phyloP scores from a whole-genome alignment of 2,888 invertebrate species.

The Coenonympha arcania region DNA sequence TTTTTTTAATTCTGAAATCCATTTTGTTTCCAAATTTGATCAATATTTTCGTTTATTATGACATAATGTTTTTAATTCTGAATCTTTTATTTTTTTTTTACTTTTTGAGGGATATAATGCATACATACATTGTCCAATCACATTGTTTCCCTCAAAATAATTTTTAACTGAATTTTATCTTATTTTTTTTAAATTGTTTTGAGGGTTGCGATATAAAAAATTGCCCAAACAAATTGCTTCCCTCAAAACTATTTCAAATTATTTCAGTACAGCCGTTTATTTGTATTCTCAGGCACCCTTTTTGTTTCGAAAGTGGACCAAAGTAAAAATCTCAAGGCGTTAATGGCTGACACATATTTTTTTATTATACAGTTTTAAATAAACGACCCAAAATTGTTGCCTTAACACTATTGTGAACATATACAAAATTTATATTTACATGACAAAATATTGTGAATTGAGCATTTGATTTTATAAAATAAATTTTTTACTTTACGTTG shows the following conservation, averaged over 20 bases:
- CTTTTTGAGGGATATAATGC: no score
- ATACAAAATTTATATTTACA: slow-evolving; percentile 49
- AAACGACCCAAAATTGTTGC: slow-evolving; percentile 38
- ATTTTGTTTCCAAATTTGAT: slow-evolving; percentile 19
- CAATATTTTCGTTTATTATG: no score
- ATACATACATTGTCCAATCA: no score
- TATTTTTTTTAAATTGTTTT: neutral
- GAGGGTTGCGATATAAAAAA: slow-evolving; percentile 27
- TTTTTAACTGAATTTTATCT: no score
- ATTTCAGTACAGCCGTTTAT: neutral
- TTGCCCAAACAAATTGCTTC: slow-evolving; percentile 33
- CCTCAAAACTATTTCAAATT: slow-evolving; percentile 22
- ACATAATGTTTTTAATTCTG: no score
- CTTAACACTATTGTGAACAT: slow-evolving; percentile 49
- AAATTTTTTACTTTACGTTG: slow-evolving; percentile 67
- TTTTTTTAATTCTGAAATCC: neutral
- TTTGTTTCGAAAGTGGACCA: slow-evolving; percentile 22
- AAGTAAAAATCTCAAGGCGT: slow-evolving; percentile 62
- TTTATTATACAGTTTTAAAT: slow-evolving; percentile 19
- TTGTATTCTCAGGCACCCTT: neutral
- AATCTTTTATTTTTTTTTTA: no score
- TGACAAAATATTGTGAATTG: slow-evolving; percentile 35
- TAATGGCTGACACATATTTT: slow-evolving; percentile 62
- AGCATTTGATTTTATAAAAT: slow-evolving; percentile 53
- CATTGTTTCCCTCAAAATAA: no score